Conservation (phyloP, 2,113 vertebrate species). For the Micronycteris hirsuta region DNA sequence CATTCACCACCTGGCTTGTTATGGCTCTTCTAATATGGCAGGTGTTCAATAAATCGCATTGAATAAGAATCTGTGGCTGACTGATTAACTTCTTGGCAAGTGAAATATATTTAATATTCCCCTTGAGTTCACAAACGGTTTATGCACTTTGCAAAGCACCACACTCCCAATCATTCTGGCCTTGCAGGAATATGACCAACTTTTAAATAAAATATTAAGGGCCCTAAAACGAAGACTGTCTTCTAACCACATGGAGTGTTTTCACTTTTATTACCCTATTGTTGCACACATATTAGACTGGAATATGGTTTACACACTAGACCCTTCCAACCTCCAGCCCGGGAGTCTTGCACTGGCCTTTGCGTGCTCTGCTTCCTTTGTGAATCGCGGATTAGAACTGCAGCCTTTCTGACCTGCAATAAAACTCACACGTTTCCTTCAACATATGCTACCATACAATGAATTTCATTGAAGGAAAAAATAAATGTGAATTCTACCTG, state of each 20-base stretch:
- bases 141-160: constrained; percentile 55
- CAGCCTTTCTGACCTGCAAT: constrained; percentile 70
- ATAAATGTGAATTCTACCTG: constrained; percentile 36
- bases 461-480: constrained; percentile 68
- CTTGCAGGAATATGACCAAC: constrained; percentile 15
- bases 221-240: constrained; percentile 1
- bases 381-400: constrained; percentile 44
- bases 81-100: constrained; percentile 67
- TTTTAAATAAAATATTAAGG: constrained; percentile 35
- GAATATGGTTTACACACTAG: neutral
- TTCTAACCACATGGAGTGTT: neutral
- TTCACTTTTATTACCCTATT: constrained; percentile 42
- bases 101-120: constrained; percentile 61
- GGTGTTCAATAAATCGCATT: constrained; percentile 59
- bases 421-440: constrained; percentile 67
- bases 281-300: constrained; percentile 11
- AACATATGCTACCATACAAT: constrained; percentile 61
- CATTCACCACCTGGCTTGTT: constrained; percentile 52
- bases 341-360: constrained; percentile 30
- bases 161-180: constrained; percentile 34
- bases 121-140: constrained; percentile 68
- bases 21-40: constrained; percentile 55
- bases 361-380: constrained; percentile 50
- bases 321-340: neutral
- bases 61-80: constrained; percentile 53